phyloP scores from a whole-genome alignment of 1,140 invertebrate species.

The Euura lappo region DNA sequence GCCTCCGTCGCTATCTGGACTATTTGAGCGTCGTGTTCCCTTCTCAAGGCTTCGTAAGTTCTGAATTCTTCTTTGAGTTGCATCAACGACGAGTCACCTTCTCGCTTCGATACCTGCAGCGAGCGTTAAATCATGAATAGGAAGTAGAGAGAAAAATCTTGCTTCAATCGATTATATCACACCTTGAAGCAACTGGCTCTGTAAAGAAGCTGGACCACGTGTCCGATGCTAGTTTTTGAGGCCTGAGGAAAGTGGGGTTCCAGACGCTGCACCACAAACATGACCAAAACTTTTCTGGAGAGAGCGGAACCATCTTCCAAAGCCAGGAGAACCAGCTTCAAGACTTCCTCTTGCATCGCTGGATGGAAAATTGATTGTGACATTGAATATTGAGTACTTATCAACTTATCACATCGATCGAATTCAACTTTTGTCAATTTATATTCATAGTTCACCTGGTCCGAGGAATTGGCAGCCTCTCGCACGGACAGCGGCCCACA shows the following conservation, averaged over 20 bases:
- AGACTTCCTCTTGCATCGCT: conserved; percentile 98
- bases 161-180: conserved; percentile 32
- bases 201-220: conserved; percentile 97
- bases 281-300: conserved; percentile 95
- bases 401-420: conserved; percentile 13
- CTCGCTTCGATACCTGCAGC: conserved; percentile 89
- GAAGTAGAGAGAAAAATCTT: background rate
- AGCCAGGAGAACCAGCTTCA: conserved; percentile 92
- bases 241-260: conserved; percentile 96
- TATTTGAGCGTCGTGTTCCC: conserved; percentile 98
- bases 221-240: conserved; percentile 98
- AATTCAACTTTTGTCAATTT: conserved; percentile 4
- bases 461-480: conserved; percentile 98
- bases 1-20: conserved; percentile 98
- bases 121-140: background rate
- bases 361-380: conserved; percentile 33
- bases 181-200: conserved; percentile 98
- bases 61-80: conserved; percentile 98
- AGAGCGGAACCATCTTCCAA: conserved; percentile 96
- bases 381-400: background rate
- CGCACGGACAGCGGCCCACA: conserved; percentile 96
- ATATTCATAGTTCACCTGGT: conserved; percentile 68
- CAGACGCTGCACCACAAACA: conserved; percentile 97
- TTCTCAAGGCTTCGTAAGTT: conserved; percentile 88
- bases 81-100: conserved; percentile 98